phyloP scores from a whole-genome alignment of 2,113 vertebrate genomes.

The Haliaeetus leucogaster region DNA sequence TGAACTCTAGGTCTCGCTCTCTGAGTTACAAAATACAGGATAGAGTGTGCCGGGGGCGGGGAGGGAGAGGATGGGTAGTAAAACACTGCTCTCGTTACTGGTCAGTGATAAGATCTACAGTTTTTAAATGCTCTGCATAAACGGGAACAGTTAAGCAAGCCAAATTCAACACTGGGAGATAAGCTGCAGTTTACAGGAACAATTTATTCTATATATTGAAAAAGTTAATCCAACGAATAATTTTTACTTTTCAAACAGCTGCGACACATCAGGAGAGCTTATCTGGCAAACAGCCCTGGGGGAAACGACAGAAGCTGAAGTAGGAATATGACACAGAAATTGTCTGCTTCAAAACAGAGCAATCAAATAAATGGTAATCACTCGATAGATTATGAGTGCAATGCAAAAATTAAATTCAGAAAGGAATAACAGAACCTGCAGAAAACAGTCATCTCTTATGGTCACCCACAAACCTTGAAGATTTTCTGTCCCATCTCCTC shows the following conservation, averaged over 20 bases:
- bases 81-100: background rate
- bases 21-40: background rate
- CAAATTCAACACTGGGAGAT: background rate
- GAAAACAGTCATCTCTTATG: background rate
- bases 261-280: background rate
- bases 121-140: background rate
- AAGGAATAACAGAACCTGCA: background rate
- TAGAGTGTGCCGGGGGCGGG: background rate
- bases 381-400: background rate
- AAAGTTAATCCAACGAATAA: background rate
- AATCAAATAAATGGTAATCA: conserved; percentile 14
- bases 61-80: background rate
- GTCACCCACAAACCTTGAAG: background rate
- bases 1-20: background rate
- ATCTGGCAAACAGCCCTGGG: background rate
- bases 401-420: background rate
- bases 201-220: background rate
- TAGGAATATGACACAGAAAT: background rate
- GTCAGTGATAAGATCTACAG: background rate
- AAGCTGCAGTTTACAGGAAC: background rate
- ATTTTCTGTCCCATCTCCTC: background rate
- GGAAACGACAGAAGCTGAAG: background rate
- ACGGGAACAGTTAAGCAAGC: background rate
- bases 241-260: conserved; percentile 12
- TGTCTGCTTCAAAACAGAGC: background rate